Evolutionary conservation across 2,797 vertebrate genomes (phyloP).

Genomic region (Bradypus variegatus): DNA sequence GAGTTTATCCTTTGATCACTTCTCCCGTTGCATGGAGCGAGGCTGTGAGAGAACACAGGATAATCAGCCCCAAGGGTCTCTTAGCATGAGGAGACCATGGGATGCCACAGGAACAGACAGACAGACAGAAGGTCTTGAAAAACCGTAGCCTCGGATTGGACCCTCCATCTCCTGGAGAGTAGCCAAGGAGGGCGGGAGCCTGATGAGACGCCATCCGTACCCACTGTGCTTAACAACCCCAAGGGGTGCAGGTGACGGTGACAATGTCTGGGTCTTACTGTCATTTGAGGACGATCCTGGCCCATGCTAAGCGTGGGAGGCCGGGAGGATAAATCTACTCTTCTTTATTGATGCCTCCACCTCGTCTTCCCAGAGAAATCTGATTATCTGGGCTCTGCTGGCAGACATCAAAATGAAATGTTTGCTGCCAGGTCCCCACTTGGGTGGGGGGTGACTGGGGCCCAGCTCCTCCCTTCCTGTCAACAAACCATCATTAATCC

Average conservation of each 20-base stretch:
- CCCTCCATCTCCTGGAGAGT: background rate
- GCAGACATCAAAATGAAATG: conserved; percentile 62
- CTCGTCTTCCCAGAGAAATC: conserved; percentile 52
- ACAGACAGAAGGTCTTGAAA: background rate
- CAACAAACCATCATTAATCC: conserved; percentile 69
- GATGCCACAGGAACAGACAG: background rate
- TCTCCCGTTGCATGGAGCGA: background rate
- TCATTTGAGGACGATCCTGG: background rate
- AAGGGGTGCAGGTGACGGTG: background rate
- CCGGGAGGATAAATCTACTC: conserved; percentile 55
- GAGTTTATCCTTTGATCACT: background rate
- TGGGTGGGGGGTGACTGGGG: background rate
- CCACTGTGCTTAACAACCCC: background rate
- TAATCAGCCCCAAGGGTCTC: background rate
- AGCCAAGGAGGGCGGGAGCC: background rate
- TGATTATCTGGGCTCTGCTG: conserved; percentile 60
- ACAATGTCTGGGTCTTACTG: background rate
- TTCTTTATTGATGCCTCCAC: conserved; percentile 55
- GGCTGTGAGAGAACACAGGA: background rate
- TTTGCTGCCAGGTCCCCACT: conserved; percentile 55
- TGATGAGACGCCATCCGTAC: background rate
- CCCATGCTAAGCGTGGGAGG: background rate
- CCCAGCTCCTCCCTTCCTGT: conserved; percentile 54
- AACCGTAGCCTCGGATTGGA: background rate
- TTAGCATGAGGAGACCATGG: rapidly evolving